phyloP scores from a whole-genome alignment of 2,888 invertebrate species.

The Flexamia atlantica region DNA sequence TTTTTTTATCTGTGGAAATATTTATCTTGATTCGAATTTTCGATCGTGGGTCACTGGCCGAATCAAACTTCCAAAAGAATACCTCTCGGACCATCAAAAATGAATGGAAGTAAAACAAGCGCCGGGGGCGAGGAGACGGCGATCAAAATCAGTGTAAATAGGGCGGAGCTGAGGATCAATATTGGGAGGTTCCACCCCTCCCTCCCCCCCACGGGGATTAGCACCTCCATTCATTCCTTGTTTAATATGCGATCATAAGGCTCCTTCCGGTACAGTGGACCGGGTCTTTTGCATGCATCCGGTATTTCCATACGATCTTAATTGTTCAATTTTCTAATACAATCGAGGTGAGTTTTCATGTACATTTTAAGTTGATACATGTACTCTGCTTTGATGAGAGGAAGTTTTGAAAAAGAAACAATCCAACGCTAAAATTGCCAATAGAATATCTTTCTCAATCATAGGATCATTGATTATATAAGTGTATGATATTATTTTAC shows the following conservation, averaged over 20 bases:
- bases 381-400: too few relatives aligned
- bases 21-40: too few relatives aligned
- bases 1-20: too few relatives aligned
- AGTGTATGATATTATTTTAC: too few relatives aligned
- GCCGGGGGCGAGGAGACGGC: background rate
- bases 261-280: background rate
- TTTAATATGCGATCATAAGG: constrained; percentile 53
- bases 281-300: background rate
- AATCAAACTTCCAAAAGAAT: constrained; percentile 12
- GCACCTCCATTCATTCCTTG: constrained; percentile 49
- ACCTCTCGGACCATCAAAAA: constrained; percentile 25
- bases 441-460: too few relatives aligned
- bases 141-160: constrained; percentile 59
- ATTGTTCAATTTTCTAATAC: background rate
- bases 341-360: too few relatives aligned
- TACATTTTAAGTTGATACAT: too few relatives aligned
- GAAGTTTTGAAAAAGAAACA: too few relatives aligned
- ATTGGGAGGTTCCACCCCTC: constrained; percentile 12
- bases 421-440: too few relatives aligned
- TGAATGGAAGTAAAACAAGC: constrained; percentile 38
- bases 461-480: too few relatives aligned
- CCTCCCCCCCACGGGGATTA: constrained; percentile 29
- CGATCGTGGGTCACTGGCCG: background rate
- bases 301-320: background rate
- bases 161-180: constrained; percentile 51